A percentile compares a stretch with the other conserved stretches of the same genome.
Conservation (phyloP, 2,113 vertebrate species). For the Falcunculus frontatus region DNA sequence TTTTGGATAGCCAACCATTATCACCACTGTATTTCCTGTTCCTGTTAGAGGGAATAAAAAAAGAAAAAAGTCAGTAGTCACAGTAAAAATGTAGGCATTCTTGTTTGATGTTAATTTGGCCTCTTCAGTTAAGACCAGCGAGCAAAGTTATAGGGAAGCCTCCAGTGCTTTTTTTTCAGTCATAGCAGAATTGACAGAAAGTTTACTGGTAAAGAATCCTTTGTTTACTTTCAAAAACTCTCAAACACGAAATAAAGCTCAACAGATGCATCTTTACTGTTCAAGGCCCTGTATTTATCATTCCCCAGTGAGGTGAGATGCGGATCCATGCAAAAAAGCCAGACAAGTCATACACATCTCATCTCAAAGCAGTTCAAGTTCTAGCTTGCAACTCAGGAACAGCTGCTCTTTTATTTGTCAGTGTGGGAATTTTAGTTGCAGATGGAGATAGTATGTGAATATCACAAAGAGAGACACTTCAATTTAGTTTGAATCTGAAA, state of each 20-base stretch:
- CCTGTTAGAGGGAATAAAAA: constrained; percentile 44
- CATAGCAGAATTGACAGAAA: neutral
- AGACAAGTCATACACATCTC: neutral
- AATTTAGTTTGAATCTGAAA: neutral
- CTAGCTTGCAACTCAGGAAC: neutral
- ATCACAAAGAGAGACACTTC: neutral
- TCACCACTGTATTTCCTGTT: constrained; percentile 77
- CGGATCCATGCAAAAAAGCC: neutral
- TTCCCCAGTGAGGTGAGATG: neutral
- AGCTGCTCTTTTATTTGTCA: neutral
- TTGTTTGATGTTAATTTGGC: neutral
- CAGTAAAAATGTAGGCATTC: neutral
- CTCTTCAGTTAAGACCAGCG: neutral
- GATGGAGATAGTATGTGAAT: neutral
- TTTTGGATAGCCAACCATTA: constrained; percentile 80
- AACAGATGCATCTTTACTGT: neutral
- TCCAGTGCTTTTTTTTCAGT: neutral
- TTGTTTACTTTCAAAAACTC: neutral
- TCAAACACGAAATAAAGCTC: neutral
- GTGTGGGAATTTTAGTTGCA: neutral
- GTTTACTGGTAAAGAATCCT: neutral
- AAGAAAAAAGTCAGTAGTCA: neutral
- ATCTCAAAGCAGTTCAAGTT: neutral
- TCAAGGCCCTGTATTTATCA: neutral
- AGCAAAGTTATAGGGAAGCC: neutral